Conservation (phyloP, 2,888 invertebrate species). For the Euphydryas editha region DNA sequence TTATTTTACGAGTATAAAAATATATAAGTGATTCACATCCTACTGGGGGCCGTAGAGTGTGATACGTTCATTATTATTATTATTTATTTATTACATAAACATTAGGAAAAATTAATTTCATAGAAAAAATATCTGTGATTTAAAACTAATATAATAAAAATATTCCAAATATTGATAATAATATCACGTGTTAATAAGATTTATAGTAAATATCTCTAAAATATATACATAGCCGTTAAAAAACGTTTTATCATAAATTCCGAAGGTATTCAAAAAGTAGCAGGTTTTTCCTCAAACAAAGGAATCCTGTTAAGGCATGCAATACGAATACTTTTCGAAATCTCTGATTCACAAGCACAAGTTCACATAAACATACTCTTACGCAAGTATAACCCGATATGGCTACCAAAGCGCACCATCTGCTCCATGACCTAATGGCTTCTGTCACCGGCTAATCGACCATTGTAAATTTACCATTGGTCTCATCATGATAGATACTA, state of each 20-base stretch:
- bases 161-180: too few species aligned
- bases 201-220: background rate
- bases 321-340: conserved; percentile 25
- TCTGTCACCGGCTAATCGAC: conserved; percentile 37
- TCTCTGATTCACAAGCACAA: conserved; percentile 39
- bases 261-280: background rate
- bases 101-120: too few species aligned
- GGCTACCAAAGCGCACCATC: conserved; percentile 46
- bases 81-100: too few species aligned
- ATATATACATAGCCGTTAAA: background rate
- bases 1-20: too few species aligned
- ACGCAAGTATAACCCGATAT: conserved; percentile 53
- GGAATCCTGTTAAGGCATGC: conserved; percentile 20
- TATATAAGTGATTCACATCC: too few species aligned
- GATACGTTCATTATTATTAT: too few species aligned
- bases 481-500: background rate
- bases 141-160: too few species aligned
- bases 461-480: conserved; percentile 37
- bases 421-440: conserved; percentile 56
- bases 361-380: conserved; percentile 43
- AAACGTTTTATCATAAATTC: background rate
- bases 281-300: conserved; percentile 18
- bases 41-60: too few species aligned
- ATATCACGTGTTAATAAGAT: too few species aligned
- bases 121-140: too few species aligned